phyloP scores from a whole-genome alignment of 2,113 vertebrate genomes.

The Podarcis raffonei region DNA sequence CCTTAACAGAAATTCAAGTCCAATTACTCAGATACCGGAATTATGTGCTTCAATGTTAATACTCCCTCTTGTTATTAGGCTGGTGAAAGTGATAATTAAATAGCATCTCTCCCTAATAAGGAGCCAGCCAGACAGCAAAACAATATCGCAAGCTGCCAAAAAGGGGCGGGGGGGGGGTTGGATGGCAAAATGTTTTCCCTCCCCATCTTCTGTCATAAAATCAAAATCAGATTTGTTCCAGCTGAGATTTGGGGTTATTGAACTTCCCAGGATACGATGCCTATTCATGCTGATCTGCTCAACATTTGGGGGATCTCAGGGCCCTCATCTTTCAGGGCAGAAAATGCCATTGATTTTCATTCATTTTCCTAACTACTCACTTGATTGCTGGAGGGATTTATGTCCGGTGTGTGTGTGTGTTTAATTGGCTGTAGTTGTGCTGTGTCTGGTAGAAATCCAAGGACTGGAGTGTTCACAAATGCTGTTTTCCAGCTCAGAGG shows the following conservation, averaged over 20 bases:
- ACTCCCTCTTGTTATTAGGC: not conserved
- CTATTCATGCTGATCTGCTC: not conserved
- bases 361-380: slow-evolving; percentile 7
- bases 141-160: not conserved
- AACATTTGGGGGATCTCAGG: not conserved
- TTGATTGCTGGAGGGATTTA: not conserved
- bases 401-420: not conserved
- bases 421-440: not conserved
- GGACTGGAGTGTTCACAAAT: not conserved
- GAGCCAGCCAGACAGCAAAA: not conserved
- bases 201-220: not conserved
- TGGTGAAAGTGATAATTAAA: slow-evolving; percentile 5
- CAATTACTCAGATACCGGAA: not conserved
- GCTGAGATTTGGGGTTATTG: not conserved
- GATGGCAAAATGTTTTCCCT: not conserved
- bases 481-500: not conserved
- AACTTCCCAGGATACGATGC: not conserved
- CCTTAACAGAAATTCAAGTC: not conserved
- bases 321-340: not conserved
- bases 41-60: not conserved
- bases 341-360: slow-evolving; percentile 12
- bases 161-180: not conserved
- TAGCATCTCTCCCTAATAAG: slow-evolving; percentile 8
- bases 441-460: not conserved
- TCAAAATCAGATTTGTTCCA: not conserved